A percentile compares a stretch with the other conserved stretches of the same genome.
Conservation (phyloP, 1,140 invertebrate species). For the Dendroctonus ponderosae region DNA sequence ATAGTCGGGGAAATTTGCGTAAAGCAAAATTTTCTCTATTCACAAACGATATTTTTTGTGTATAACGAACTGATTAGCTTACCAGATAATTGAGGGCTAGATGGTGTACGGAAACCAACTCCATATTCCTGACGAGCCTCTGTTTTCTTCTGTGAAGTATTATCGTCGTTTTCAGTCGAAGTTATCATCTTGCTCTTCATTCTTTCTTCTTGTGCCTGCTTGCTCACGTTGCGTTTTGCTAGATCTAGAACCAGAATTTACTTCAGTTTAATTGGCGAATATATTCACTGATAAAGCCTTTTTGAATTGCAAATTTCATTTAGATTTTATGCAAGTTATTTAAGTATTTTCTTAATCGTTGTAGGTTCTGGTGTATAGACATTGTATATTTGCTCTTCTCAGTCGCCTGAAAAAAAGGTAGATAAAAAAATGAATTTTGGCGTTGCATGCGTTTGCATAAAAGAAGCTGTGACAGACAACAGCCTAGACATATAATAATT, state of each 20-base stretch:
- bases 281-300: not conserved
- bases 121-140: constrained; percentile 35
- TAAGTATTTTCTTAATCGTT: not conserved
- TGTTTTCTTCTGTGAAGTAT: constrained; percentile 31
- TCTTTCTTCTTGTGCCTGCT: constrained; percentile 12
- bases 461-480: too few species aligned
- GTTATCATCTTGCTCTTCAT: constrained; percentile 26
- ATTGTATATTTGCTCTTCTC: too few species aligned
- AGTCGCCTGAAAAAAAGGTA: too few species aligned
- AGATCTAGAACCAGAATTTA: constrained; percentile 19
- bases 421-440: too few species aligned
- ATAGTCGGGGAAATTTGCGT: too few species aligned
- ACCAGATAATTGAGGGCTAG: constrained; percentile 43
- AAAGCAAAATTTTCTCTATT: too few species aligned
- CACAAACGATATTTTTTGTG: not conserved
- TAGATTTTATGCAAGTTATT: not conserved
- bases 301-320: not conserved
- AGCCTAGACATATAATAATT: too few species aligned
- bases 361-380: not conserved
- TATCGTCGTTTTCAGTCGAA: constrained; percentile 33
- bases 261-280: not conserved
- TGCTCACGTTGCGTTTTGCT: constrained; percentile 40
- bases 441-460: too few species aligned
- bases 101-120: constrained; percentile 40
- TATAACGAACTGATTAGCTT: constrained; percentile 11